Evolutionary conservation across 2,113 vertebrate species (phyloP), one percentile per base, ranked within the genome.

Genomic region (Probosciger aterrimus): DNA sequence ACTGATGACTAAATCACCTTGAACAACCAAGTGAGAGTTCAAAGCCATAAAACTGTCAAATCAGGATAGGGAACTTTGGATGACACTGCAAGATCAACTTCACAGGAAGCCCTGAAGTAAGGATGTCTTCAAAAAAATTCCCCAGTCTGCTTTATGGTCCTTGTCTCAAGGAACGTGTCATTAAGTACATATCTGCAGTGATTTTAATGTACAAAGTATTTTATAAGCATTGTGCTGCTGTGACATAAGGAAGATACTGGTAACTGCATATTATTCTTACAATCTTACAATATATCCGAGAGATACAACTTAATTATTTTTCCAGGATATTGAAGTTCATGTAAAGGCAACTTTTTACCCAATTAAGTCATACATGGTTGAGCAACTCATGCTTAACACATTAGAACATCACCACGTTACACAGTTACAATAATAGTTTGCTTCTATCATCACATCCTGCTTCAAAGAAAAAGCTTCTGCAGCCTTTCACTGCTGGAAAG

Each of bases 1-100:
- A 87, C 41, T 83, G 86, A 86, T 92, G 67, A 96, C 92, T 92
- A 93, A 97, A 92, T 96, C 94, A 93, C 95, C 90, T 96, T 93
- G 91, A 96, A 95, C 53, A 95, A 84, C 81, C 28, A 50, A 89
- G 75, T 71, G 68, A 46, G 82, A 80, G 84, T 97, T 96, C 96
- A 97, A 87, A 95, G 89, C 92, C 82, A 71, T 94, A 88, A 86
- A 96, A 94, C 85, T 97, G 83, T 93, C 93, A 92, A 69, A 85
- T 63, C 31, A 33, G 84, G 76, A 70, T 17, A 92, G 83, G 41
- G 86, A 96, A 94, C 96, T 95, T 87, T 93, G 92, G 93, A 94
- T 90, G 88, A 97, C 96, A 97, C 83, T 75, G 87, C 81, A 91
- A 84, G 81, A 93, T 79, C 92, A 89, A 59, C 91, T 93, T 95